A percentile compares a stretch with the other conserved stretches of the same genome.
These are phyloP conservation scores for Scyliorhinus canicula DNA, from an alignment of 2,797 vertebrate genomes.

Conservation along the genomic window DNA sequence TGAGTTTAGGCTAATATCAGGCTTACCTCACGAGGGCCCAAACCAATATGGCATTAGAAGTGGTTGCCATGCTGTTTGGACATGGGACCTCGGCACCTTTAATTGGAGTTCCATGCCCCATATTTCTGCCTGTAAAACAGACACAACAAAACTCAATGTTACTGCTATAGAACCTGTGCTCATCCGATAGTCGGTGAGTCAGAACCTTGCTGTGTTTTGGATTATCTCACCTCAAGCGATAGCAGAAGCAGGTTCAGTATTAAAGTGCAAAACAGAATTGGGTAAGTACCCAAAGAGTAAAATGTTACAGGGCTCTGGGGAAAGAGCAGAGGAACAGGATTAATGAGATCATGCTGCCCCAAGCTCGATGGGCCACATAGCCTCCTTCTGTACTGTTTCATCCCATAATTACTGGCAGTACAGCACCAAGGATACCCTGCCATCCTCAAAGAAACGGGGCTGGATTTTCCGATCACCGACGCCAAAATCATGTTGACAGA, in stretches of 20 bases:
- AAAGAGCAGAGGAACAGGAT: neutral
- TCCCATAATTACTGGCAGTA: neutral
- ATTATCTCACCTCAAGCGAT: neutral
- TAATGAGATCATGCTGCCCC: neutral
- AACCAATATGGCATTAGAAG: neutral
- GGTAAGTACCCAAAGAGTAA: neutral
- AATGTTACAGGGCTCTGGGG: neutral
- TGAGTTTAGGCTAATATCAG: neutral
- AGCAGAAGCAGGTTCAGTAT: neutral
- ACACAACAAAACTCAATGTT: neutral
- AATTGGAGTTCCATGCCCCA: neutral
- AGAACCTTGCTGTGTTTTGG: neutral
- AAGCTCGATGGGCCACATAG: neutral
- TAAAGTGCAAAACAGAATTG: neutral
- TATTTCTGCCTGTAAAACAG: neutral
- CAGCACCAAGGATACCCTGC: neutral
- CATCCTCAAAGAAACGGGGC: neutral
- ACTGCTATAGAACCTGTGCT: neutral
- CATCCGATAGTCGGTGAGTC: neutral
- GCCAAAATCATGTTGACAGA: too few relatives aligned
- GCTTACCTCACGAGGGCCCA: too few relatives aligned
- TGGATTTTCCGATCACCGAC: too few relatives aligned
- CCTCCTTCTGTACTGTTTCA: neutral
- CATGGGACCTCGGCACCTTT: neutral
- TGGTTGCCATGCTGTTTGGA: neutral